Conservation (phyloP, 2,888 invertebrate genomes). For the Hirtodrosophila confusa region DNA sequence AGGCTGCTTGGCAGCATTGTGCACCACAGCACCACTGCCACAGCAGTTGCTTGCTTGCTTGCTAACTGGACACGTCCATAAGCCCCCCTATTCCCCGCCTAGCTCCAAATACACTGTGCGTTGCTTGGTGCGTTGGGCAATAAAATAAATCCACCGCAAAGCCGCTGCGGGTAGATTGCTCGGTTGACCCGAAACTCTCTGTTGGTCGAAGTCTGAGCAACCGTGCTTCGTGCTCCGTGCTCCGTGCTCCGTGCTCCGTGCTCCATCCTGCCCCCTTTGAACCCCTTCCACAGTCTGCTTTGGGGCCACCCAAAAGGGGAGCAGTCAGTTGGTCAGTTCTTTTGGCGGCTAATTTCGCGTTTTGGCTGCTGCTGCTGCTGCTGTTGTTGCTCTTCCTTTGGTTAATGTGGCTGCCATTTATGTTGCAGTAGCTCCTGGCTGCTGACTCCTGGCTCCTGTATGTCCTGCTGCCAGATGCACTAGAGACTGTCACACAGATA, state of each 20-base stretch:
- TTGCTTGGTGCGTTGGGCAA: slow-evolving; percentile 57
- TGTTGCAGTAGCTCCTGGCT: slow-evolving; percentile 32
- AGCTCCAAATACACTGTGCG: slow-evolving; percentile 1
- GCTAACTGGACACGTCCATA: too few species aligned
- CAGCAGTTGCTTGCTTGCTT: slow-evolving; percentile 2
- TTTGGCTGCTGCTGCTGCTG: slow-evolving; percentile 25
- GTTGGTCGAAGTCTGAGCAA: not conserved
- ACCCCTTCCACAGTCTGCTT: too few species aligned
- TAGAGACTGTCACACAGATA: not conserved
- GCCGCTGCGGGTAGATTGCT: slow-evolving; percentile 76
- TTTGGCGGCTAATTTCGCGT: slow-evolving; percentile 58
- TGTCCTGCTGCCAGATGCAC: slow-evolving; percentile 26
- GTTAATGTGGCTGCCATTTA: slow-evolving; percentile 52
- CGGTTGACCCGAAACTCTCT: slow-evolving; percentile 63
- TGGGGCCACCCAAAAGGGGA: not conserved
- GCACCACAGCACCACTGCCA: slow-evolving; percentile 8
- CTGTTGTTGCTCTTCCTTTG: slow-evolving; percentile 30
- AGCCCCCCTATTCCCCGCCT: too few species aligned
- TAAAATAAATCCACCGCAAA: slow-evolving; percentile 79
- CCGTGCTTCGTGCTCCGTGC: too few species aligned
- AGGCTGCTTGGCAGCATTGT: slow-evolving; percentile 31
- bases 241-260: too few species aligned
- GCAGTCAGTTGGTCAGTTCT: slow-evolving; percentile 25
- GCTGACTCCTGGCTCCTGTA: not conserved
- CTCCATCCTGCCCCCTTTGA: too few species aligned